Conservation (phyloP, 1,140 invertebrate genomes). For the Hestina assimilis region DNA sequence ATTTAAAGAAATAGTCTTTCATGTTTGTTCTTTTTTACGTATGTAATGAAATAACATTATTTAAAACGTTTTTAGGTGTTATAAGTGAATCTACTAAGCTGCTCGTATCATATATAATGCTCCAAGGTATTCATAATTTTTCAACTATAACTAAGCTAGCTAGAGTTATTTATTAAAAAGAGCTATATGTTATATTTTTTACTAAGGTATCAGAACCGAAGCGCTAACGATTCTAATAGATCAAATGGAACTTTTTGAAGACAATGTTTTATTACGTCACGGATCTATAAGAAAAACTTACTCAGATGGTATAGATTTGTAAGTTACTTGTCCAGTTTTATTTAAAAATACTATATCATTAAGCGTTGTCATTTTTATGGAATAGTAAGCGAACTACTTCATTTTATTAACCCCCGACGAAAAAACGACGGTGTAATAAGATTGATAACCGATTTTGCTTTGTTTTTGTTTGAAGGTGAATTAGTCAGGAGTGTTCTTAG, state of each 20-base stretch:
- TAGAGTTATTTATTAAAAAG: background rate
- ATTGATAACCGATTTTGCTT: too few relatives aligned
- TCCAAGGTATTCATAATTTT: conserved; percentile 44
- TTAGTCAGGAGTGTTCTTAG: too few relatives aligned
- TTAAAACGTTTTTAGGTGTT: conserved; percentile 42
- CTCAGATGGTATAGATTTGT: conserved; percentile 49
- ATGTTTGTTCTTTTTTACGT: too few relatives aligned
- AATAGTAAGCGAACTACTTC: too few relatives aligned
- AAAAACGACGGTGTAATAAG: too few relatives aligned
- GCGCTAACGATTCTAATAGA: conserved; percentile 45
- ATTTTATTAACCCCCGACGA: too few relatives aligned
- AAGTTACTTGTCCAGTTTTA: too few relatives aligned
- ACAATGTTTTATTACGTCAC: conserved; percentile 49
- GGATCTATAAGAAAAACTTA: conserved; percentile 55
- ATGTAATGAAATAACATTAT: too few relatives aligned
- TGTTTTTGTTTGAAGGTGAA: too few relatives aligned
- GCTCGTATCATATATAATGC: conserved; percentile 54
- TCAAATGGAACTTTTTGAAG: conserved; percentile 41
- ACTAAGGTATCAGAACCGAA: conserved; percentile 54
- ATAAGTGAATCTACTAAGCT: conserved; percentile 46
- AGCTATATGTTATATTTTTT: conserved; percentile 17
- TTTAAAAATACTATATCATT: too few relatives aligned
- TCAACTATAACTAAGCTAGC: background rate
- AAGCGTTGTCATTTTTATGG: too few relatives aligned
- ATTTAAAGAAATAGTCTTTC: too few relatives aligned